Evolutionary conservation across 2,888 invertebrate genomes (phyloP), one percentile per base, ranked within the genome.

Genomic region (Lobophora halterata): DNA sequence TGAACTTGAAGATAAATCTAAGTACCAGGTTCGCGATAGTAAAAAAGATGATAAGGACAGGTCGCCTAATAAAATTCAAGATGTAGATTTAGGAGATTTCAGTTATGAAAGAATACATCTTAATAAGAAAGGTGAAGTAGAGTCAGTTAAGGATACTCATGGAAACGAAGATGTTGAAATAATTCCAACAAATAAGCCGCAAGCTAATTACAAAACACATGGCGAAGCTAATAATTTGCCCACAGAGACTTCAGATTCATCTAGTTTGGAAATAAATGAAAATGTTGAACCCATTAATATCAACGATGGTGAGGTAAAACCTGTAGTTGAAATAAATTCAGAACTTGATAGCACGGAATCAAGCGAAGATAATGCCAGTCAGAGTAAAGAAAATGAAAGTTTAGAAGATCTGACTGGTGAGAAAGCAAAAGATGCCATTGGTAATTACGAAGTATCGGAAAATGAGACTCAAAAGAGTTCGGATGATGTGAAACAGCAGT

Each of bases 251-350:
- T 38, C 27, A n/a, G 51, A 53, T 12, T 41, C 32, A 13, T 49
- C 48, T 19, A 54, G 52, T 37, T 3, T 47, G 7, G 57, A 61
- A 38, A 46, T 32, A 5, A 55, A 61, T 34, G 59, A 60, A 25
- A 53, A 54, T 43, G 49, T 56, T 38, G 57, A 65, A 26, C 61
- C 64, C 26, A 54, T 67, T 20, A 58, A 63, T 14, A 71, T 79
- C 27, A 76, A 83, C 49, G 76, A 79, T 19, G 83, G 66, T 12
- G 81, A 82, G 67, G 62, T 82, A 1, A 81, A 72, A 55, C 85
- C 87, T 21, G 86, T 86, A 4, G 71, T 82, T 9, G 86, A 87
- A 70, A 66, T 79, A 9, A 74, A 73, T 49, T 58, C 59, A 23
- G 78, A 79, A 44, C 57, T 50, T 29, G 67, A 63, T 7, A 70